phyloP scores from a whole-genome alignment of 1,140 invertebrate genomes.

The Parapsyche elsis region DNA sequence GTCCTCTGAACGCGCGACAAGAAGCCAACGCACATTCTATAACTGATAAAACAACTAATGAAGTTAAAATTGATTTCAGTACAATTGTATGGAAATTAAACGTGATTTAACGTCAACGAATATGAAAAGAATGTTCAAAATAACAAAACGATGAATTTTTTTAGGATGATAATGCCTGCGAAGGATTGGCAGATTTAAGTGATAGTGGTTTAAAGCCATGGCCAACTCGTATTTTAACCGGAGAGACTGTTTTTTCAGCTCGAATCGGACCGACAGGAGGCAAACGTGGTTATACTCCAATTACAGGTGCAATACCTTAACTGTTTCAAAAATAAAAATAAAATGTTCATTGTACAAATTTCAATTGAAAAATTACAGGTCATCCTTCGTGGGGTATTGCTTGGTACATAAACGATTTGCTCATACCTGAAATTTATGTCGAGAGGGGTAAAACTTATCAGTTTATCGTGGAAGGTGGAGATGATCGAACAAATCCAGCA shows the following conservation, averaged over 20 bases:
- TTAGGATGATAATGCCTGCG: conserved; percentile 63
- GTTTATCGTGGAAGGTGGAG: conserved; percentile 86
- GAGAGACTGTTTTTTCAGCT: conserved; percentile 75
- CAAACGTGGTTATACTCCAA: conserved; percentile 80
- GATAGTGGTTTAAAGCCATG: conserved; percentile 73
- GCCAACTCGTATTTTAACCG: conserved; percentile 71
- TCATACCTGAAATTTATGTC: conserved; percentile 91
- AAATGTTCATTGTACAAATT: background rate
- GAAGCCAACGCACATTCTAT: conserved; percentile 86
- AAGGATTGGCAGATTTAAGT: conserved; percentile 63
- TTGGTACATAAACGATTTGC: conserved; percentile 92
- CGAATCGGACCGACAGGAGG: conserved; percentile 87
- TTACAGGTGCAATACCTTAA: conserved; percentile 72
- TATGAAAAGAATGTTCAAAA: conserved; percentile 22
- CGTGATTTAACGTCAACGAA: background rate
- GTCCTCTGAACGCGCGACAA: conserved; percentile 79
- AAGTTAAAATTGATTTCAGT: conserved; percentile 82
- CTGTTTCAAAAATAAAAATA: background rate
- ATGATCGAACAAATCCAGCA: conserved; percentile 74
- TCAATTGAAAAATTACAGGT: conserved; percentile 62
- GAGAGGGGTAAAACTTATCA: conserved; percentile 90
- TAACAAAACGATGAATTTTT: conserved; percentile 26
- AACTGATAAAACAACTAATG: conserved; percentile 78
- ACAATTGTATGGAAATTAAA: conserved; percentile 58
- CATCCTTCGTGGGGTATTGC: conserved; percentile 88